phyloP scores from a whole-genome alignment of 35 echinoderm and acorn worm genomes.

The Anneissia japonica region DNA sequence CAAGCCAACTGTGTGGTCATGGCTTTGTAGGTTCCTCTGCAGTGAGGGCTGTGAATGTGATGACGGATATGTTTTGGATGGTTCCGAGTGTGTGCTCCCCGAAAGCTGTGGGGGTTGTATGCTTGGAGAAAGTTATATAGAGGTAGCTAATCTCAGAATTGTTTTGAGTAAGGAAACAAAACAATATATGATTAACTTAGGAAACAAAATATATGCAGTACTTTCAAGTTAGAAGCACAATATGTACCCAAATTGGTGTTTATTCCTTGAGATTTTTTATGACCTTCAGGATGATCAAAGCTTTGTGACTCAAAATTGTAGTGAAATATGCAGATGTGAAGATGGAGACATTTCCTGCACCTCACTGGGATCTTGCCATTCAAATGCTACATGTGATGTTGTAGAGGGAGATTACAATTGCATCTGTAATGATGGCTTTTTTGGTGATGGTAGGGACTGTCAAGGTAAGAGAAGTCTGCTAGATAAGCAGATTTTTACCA shows the following conservation, averaged over 20 bases:
- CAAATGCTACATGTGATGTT: constrained; percentile 2
- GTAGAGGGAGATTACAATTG: constrained; percentile 1
- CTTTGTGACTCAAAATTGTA: constrained; percentile 6
- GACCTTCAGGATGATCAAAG: not conserved
- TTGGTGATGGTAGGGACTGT: not conserved
- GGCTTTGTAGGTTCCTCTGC: not conserved
- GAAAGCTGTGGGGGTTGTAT: not conserved
- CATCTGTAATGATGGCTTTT: constrained; percentile 9
- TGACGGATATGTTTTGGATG: constrained; percentile 12
- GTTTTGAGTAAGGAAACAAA: too few species aligned
- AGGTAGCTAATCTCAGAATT: not conserved
- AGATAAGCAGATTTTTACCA: not conserved
- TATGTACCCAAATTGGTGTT: too few species aligned
- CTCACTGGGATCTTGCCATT: not conserved
- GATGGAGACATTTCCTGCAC: not conserved
- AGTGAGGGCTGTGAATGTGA: not conserved
- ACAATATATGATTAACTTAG: too few species aligned
- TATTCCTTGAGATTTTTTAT: too few species aligned
- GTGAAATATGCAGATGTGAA: not conserved
- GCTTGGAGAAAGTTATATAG: not conserved
- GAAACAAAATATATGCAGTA: too few species aligned
- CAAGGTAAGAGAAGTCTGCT: not conserved
- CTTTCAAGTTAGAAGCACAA: too few species aligned
- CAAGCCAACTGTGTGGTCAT: not conserved
- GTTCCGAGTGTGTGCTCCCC: not conserved